phyloP scores from a whole-genome alignment of 2,888 invertebrate species.

The Pardosa pseudoannulata region DNA sequence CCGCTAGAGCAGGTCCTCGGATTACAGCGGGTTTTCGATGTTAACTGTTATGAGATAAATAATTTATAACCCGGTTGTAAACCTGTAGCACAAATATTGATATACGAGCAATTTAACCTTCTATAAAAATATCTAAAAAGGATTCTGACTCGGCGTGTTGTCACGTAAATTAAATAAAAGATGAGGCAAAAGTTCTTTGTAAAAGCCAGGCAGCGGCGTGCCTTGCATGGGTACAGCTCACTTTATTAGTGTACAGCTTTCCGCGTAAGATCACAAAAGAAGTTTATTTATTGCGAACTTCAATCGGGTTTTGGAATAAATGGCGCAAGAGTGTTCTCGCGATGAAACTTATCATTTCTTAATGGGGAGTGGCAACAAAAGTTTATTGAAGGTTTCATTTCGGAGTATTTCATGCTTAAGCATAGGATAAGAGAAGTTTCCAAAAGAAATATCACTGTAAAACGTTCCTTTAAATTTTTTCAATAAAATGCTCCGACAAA shows the following conservation, averaged over 20 bases:
- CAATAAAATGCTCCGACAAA: no score
- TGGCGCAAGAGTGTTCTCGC: slow-evolving; percentile 43
- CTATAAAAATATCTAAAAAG: slow-evolving; percentile 72
- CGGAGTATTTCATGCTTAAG: neutral
- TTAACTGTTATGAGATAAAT: slow-evolving; percentile 72
- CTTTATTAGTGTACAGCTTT: slow-evolving; percentile 70
- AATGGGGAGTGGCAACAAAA: slow-evolving; percentile 20
- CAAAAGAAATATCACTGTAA: no score
- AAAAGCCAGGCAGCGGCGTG: slow-evolving; percentile 43
- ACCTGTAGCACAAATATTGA: slow-evolving; percentile 73
- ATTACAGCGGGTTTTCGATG: slow-evolving; percentile 70
- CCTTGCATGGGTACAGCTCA: slow-evolving; percentile 51
- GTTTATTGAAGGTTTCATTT: slow-evolving; percentile 16
- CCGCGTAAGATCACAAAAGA: slow-evolving; percentile 49
- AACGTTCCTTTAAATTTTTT: no score
- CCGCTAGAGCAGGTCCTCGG: slow-evolving; percentile 45
- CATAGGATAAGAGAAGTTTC: neutral
- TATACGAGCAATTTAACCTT: slow-evolving; percentile 71
- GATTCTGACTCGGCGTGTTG: slow-evolving; percentile 57
- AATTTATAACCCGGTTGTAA: slow-evolving; percentile 72
- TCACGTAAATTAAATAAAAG: slow-evolving; percentile 72
- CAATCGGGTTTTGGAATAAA: slow-evolving; percentile 56
- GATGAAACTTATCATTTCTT: slow-evolving; percentile 61
- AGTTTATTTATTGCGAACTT: slow-evolving; percentile 65
- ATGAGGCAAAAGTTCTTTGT: slow-evolving; percentile 62